Evolutionary conservation across 2,888 invertebrate genomes (phyloP).

Genomic region (Phorcus lineatus): DNA sequence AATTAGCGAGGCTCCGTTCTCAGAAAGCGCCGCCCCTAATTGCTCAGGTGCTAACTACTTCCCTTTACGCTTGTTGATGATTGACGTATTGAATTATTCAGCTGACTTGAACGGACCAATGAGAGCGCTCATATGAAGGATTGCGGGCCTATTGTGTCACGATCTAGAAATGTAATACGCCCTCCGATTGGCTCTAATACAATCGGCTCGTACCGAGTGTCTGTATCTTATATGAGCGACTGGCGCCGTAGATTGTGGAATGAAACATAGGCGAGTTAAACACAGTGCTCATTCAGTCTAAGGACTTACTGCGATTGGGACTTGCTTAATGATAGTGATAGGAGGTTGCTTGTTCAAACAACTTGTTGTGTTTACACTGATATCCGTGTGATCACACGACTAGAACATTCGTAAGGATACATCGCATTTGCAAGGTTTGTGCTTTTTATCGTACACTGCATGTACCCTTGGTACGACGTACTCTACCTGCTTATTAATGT

Average conservation of each 20-base stretch:
- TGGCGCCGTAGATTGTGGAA: constrained; percentile 46
- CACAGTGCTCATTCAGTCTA: constrained; percentile 15
- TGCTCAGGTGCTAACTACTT: not conserved
- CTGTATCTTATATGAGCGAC: constrained; percentile 38
- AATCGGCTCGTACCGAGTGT: constrained; percentile 56
- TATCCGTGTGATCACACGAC: not conserved
- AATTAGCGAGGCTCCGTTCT: not conserved
- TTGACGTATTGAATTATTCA: constrained; percentile 43
- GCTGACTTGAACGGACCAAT: constrained; percentile 39
- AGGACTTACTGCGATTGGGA: constrained; percentile 15
- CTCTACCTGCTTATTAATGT: not conserved
- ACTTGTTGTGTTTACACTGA: constrained; percentile 6
- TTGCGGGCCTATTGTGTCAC: constrained; percentile 56
- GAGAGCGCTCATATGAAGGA: constrained; percentile 38
- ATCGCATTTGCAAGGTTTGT: constrained; percentile 9
- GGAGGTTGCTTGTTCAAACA: constrained; percentile 14
- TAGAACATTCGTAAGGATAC: constrained; percentile 4
- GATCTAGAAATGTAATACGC: constrained; percentile 57
- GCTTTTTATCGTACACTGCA: not conserved
- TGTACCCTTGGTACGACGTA: not conserved
- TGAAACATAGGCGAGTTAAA: constrained; percentile 25
- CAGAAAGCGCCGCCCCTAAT: not conserved
- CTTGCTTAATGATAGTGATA: not conserved
- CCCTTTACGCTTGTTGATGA: not conserved
- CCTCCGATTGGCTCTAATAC: constrained; percentile 59